Percentiles rank a stretch among this genome's conserved stretches.
phyloP scores from a whole-genome alignment of 2,888 invertebrate species.

The Galeruca laticollis region DNA sequence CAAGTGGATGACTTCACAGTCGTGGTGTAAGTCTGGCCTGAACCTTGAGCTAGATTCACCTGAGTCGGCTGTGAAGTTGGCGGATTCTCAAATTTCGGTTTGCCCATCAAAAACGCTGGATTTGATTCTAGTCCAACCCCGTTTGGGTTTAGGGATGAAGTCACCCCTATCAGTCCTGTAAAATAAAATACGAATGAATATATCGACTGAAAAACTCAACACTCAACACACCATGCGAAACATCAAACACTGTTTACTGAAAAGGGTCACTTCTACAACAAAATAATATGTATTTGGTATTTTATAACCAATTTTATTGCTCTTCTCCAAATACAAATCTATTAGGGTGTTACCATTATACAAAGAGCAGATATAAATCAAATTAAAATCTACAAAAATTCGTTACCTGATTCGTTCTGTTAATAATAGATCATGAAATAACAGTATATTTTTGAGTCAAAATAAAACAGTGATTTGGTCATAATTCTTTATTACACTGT shows the following conservation, averaged over 20 bases:
- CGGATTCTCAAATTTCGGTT: slow-evolving; percentile 69
- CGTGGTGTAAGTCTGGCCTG: slow-evolving; percentile 61
- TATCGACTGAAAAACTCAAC: neutral
- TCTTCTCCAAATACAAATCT: no score
- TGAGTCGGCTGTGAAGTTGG: slow-evolving; percentile 57
- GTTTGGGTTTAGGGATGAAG: slow-evolving; percentile 76
- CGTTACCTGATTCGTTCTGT: no score
- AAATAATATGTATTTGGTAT: no score
- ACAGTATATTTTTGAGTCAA: no score
- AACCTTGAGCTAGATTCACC: slow-evolving; percentile 60
- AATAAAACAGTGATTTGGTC: no score
- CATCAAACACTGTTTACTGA: neutral
- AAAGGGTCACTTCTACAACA: no score
- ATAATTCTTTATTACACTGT: no score
- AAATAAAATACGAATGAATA: slow-evolving; percentile 11
- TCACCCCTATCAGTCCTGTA: slow-evolving; percentile 68
- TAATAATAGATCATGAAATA: no score
- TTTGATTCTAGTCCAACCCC: slow-evolving; percentile 74
- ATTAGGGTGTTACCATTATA: no score
- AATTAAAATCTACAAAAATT: no score
- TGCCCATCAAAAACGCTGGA: slow-evolving; percentile 70
- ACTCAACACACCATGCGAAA: slow-evolving; percentile 16
- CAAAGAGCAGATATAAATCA: no score
- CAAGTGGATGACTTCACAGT: slow-evolving; percentile 8
- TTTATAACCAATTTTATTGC: no score